A percentile compares a stretch with the other conserved stretches of the same genome.
These are phyloP conservation scores for Drosophila athabasca DNA, from an alignment of 1,140 invertebrate genomes.

Conservation along the genomic window DNA sequence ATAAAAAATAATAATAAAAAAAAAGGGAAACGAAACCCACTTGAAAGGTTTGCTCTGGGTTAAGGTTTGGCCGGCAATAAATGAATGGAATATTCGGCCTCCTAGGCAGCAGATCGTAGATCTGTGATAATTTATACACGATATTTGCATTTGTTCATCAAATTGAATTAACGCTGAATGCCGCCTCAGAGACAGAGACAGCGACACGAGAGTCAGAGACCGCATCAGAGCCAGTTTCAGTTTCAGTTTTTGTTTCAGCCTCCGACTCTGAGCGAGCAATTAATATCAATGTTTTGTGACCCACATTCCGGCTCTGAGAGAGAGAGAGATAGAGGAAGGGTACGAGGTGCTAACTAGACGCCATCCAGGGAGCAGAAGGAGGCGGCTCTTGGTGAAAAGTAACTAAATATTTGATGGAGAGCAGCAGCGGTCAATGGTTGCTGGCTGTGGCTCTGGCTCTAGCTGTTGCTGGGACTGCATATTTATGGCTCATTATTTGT, in stretches of 20 bases:
- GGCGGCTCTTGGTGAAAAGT: constrained; percentile 52
- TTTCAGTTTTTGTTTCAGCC: constrained; percentile 30
- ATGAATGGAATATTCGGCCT: constrained; percentile 11
- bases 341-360: constrained; percentile 66
- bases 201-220: not conserved
- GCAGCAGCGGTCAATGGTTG: constrained; percentile 22
- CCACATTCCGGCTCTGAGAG: constrained; percentile 55
- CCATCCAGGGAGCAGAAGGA: constrained; percentile 3
- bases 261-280: constrained; percentile 15
- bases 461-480: constrained; percentile 49
- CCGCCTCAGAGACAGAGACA: constrained; percentile 9
- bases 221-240: constrained; percentile 22
- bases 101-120: constrained; percentile 33
- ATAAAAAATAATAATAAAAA: constrained; percentile 39
- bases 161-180: constrained; percentile 66
- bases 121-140: constrained; percentile 68
- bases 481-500: constrained; percentile 81
- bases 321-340: too few species aligned
- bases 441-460: not conserved
- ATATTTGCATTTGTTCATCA: constrained; percentile 76
- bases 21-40: constrained; percentile 50
- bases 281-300: constrained; percentile 59
- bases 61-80: constrained; percentile 48
- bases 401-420: constrained; percentile 32
- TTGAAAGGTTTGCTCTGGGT: constrained; percentile 46